Evolutionary conservation across 2,113 vertebrate genomes (phyloP), one percentile per base, ranked within the genome.

Genomic region (Cryptotis parvus): DNA sequence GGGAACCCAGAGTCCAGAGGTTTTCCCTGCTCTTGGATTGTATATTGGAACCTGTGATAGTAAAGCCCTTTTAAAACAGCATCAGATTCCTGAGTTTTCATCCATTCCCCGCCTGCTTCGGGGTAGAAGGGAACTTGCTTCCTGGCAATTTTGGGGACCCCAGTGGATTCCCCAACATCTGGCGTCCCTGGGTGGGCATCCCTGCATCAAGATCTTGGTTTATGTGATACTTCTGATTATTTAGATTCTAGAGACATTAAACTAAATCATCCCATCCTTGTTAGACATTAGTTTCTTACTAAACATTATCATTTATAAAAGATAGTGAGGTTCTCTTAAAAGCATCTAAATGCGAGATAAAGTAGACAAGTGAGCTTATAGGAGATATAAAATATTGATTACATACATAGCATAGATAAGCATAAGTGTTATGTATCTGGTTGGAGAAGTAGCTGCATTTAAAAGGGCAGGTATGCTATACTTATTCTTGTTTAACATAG

Each of bases 261-360:
- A 43, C 35, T 45, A 83, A 10, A 72, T 87, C 29, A 49, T 70
- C 49, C 29, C 26, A 8, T 7, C 4, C 14, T 29, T 39, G 14
- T 24, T 90, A 85, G 89, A 73, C 15, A 73, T 90, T 87, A 81
- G 76, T 80, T 86, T 43, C 81, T 35, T 22, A 31, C 39, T 69
- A 58, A 84, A 27, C 5, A 79, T 58, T 77, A 1, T 1, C 15
- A 58, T 78, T 89, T 89, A 55, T 91, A 24, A 81, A 80, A 69
- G 8, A 45, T 5, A 41, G 11, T 16, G 31, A 84, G 65, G 14
- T 78, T 52, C n/a, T 82, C 45, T 70, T 45, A 83, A 94, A 82
- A 75, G 68, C 7, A 78, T 78, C 35, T 3, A 78, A 72, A 29
- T 75, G 29, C 29, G 4, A 61, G 7, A 41, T n/a, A 43, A 83